phyloP scores from a whole-genome alignment of 2,797 vertebrate species.

The Trachurus trachurus region DNA sequence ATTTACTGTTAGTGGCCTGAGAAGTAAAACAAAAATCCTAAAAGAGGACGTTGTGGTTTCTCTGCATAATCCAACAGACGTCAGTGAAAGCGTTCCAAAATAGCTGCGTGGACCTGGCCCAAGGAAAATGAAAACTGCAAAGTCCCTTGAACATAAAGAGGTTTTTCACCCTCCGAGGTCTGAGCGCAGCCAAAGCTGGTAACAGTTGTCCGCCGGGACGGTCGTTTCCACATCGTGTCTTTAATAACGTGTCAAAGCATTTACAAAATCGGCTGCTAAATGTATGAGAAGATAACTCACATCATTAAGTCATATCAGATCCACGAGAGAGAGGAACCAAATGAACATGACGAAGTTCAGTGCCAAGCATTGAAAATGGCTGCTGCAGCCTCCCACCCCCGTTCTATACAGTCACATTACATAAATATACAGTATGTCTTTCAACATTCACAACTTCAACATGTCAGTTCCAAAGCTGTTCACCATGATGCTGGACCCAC shows the following conservation, averaged over 20 bases:
- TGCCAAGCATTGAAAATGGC: slow-evolving; percentile 25
- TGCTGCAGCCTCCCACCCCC: background rate
- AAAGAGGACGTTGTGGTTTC: slow-evolving; percentile 80
- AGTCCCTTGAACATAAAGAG: slow-evolving; percentile 63
- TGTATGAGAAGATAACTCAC: slow-evolving; percentile 13
- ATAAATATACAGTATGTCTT: background rate
- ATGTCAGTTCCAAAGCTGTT: background rate
- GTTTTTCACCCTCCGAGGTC: slow-evolving; percentile 58
- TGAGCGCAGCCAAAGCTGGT: slow-evolving; percentile 55
- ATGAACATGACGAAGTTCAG: slow-evolving; percentile 16
- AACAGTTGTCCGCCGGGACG: slow-evolving; percentile 39
- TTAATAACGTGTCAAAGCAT: slow-evolving; percentile 41
- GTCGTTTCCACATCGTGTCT: slow-evolving; percentile 59
- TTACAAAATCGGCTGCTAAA: slow-evolving; percentile 36
- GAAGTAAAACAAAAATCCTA: slow-evolving; percentile 81
- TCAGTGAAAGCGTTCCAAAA: slow-evolving; percentile 74
- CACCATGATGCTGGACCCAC: background rate
- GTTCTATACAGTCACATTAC: background rate
- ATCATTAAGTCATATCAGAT: slow-evolving; percentile 33
- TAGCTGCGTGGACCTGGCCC: slow-evolving; percentile 69
- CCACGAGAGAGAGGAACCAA: slow-evolving; percentile 26
- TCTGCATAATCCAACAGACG: slow-evolving; percentile 76
- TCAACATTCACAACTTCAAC: background rate
- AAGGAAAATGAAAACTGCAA: slow-evolving; percentile 75
- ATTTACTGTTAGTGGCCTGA: slow-evolving; percentile 80